phyloP scores from a whole-genome alignment of 2,888 invertebrate genomes.

The Clunio marinus region DNA sequence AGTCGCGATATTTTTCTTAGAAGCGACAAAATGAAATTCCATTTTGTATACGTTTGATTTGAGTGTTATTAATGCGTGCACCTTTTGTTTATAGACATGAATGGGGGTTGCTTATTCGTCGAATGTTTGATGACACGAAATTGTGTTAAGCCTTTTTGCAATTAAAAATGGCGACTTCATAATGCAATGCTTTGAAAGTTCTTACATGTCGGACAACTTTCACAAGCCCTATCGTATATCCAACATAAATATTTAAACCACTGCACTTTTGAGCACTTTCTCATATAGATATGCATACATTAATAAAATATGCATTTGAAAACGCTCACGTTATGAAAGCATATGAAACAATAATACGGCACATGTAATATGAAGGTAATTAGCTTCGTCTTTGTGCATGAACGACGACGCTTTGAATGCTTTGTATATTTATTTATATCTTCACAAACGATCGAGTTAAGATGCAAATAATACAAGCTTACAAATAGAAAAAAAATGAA shows the following conservation, averaged over 20 bases:
- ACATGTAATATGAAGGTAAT: constrained; percentile 24
- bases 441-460: constrained; percentile 18
- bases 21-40: constrained; percentile 37
- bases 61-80: neutral
- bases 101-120: constrained; percentile 10
- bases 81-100: neutral
- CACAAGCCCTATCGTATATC: constrained; percentile 29
- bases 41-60: neutral
- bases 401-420: constrained; percentile 1
- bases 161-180: constrained; percentile 34
- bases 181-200: neutral
- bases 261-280: constrained; percentile 16
- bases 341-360: neutral
- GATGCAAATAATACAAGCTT: constrained; percentile 36
- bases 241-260: constrained; percentile 12
- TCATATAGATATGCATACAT: neutral
- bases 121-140: constrained; percentile 19
- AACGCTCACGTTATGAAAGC: neutral
- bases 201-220: neutral
- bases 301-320: neutral
- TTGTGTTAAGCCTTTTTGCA: neutral
- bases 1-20: constrained; percentile 33
- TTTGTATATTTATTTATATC: constrained; percentile 13
- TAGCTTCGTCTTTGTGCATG: constrained; percentile 26
- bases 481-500: neutral